phyloP scores from a whole-genome alignment of 2,797 vertebrate genomes.

The Pelochelys cantorii region DNA sequence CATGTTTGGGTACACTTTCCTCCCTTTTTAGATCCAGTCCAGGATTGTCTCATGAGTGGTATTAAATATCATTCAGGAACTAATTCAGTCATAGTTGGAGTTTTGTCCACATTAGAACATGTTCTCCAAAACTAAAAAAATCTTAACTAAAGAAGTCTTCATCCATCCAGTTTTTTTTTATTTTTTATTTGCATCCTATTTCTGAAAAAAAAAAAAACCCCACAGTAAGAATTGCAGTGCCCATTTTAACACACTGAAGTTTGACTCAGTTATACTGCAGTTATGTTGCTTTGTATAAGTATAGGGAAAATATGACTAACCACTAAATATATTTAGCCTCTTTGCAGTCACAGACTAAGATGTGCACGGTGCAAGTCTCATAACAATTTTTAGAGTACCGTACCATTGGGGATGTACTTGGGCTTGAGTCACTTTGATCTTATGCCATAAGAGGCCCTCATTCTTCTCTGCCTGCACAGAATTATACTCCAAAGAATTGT shows the following conservation, averaged over 20 bases:
- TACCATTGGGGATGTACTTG: fast-evolving
- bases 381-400: neutral
- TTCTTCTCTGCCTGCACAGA: neutral
- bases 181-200: neutral
- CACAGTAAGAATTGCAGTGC: neutral
- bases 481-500: neutral
- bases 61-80: slow-evolving; percentile 26
- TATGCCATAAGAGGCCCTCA: neutral
- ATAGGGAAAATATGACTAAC: neutral
- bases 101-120: slow-evolving; percentile 6
- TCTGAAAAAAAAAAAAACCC: neutral
- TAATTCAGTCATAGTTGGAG: neutral
- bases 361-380: neutral
- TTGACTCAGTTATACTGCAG: neutral
- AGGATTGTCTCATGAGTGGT: slow-evolving; percentile 12
- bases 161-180: neutral
- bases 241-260: neutral
- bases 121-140: neutral
- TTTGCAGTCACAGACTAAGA: neutral
- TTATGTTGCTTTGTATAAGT: neutral
- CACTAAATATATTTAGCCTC: fast-evolving
- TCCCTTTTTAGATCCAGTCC: slow-evolving; percentile 33
- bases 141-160: neutral
- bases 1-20: slow-evolving; percentile 33
- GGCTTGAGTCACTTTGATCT: neutral